phyloP scores from a whole-genome alignment of 2,113 vertebrate genomes.

The Ibidorhyncha struthersii region DNA sequence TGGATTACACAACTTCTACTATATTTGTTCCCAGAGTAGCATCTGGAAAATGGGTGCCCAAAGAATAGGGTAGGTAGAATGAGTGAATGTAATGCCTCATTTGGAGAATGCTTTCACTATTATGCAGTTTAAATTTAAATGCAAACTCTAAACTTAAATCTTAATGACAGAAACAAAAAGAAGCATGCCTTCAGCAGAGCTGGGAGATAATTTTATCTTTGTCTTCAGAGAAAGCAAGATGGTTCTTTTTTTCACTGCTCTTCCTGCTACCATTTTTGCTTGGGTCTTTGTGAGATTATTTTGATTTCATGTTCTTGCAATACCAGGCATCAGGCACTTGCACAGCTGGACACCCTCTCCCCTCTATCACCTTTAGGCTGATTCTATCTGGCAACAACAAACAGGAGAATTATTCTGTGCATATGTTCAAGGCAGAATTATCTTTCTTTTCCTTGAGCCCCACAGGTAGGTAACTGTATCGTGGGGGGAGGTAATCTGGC shows the following conservation, averaged over 20 bases:
- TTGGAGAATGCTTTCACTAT: neutral
- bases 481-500: neutral
- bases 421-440: neutral
- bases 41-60: constrained; percentile 5
- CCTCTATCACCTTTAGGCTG: neutral
- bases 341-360: neutral
- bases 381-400: neutral
- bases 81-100: neutral
- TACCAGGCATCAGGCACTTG: neutral
- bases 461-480: neutral
- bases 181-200: neutral
- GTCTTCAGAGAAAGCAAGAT: neutral
- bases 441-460: neutral
- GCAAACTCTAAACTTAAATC: neutral
- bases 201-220: neutral
- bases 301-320: neutral
- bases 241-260: neutral
- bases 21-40: neutral
- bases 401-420: neutral
- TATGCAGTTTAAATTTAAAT: neutral
- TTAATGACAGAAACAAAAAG: neutral
- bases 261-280: neutral
- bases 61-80: neutral
- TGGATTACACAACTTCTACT: neutral
- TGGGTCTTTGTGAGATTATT: neutral